These are phyloP conservation scores for Lota lota DNA, from an alignment of 2,113 vertebrate genomes.

Conservation along the genomic window DNA sequence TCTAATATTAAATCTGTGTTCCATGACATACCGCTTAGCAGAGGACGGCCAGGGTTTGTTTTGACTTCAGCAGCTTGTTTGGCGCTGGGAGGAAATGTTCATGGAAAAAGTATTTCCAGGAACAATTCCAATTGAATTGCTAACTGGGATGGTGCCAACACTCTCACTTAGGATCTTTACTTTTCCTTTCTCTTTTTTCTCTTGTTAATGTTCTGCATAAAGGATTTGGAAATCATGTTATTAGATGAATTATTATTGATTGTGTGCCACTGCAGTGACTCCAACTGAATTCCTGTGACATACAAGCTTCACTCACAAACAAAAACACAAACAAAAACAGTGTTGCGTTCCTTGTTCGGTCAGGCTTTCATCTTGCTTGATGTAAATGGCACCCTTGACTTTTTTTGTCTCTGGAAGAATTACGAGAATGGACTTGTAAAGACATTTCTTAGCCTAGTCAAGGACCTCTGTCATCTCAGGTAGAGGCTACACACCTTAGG, in stretches of 20 bases:
- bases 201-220: too few relatives aligned
- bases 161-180: too few relatives aligned
- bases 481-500: constrained; percentile 49
- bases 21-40: constrained; percentile 47
- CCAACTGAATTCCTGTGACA: too few relatives aligned
- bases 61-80: constrained; percentile 28
- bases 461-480: constrained; percentile 57
- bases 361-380: constrained; percentile 27
- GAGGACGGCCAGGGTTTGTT: constrained; percentile 35
- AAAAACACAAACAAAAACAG: background rate
- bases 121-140: too few relatives aligned
- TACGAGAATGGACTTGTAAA: constrained; percentile 66
- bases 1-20: constrained; percentile 70
- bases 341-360: background rate
- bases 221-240: too few relatives aligned
- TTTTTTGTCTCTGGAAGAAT: constrained; percentile 45
- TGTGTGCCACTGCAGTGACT: too few relatives aligned
- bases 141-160: too few relatives aligned
- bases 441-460: constrained; percentile 54
- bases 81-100: background rate
- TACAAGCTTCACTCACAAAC: too few relatives aligned
- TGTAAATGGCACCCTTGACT: constrained; percentile 38
- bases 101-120: too few relatives aligned
- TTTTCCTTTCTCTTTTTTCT: too few relatives aligned
- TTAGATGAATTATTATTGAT: too few relatives aligned